Conservation (phyloP, 2,797 vertebrate genomes). For the Sphenodon punctatus region DNA sequence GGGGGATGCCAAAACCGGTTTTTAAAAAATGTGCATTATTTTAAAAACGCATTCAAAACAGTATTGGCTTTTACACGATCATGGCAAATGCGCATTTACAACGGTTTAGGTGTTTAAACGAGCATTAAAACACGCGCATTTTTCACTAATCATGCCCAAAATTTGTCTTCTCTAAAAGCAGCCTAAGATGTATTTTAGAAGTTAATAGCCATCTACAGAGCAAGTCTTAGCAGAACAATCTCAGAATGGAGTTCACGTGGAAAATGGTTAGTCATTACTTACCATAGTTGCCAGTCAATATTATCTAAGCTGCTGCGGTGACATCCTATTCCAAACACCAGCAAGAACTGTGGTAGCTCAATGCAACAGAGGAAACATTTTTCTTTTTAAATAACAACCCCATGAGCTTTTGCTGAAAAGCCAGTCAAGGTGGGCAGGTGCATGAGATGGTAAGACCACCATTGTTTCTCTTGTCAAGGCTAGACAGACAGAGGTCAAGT, state of each 20-base stretch:
- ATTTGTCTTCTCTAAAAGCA: too few species aligned
- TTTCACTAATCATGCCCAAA: too few species aligned
- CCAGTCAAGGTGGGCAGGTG: neutral
- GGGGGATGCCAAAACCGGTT: too few species aligned
- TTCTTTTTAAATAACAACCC: neutral
- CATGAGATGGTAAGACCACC: neutral
- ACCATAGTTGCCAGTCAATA: neutral
- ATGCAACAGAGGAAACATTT: neutral
- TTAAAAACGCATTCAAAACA: too few species aligned
- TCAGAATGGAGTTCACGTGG: neutral
- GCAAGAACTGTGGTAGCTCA: neutral
- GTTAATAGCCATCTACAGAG: neutral
- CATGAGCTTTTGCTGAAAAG: rapidly evolving
- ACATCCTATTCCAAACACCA: neutral
- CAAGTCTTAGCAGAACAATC: neutral
- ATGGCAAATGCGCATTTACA: too few species aligned
- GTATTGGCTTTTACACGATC: too few species aligned
- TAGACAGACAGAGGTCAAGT: slow-evolving; percentile 21
- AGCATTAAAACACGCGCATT: too few species aligned
- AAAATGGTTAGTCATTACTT: neutral
- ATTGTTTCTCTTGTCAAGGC: slow-evolving; percentile 14
- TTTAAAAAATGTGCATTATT: too few species aligned
- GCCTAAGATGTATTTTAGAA: neutral
- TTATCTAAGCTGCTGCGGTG: neutral
- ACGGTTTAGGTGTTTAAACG: too few species aligned